A percentile compares a stretch with the other conserved stretches of the same genome.
Evolutionary conservation across 1,140 invertebrate species (phyloP).

Genomic region (Sitodiplosis mosellana): DNA sequence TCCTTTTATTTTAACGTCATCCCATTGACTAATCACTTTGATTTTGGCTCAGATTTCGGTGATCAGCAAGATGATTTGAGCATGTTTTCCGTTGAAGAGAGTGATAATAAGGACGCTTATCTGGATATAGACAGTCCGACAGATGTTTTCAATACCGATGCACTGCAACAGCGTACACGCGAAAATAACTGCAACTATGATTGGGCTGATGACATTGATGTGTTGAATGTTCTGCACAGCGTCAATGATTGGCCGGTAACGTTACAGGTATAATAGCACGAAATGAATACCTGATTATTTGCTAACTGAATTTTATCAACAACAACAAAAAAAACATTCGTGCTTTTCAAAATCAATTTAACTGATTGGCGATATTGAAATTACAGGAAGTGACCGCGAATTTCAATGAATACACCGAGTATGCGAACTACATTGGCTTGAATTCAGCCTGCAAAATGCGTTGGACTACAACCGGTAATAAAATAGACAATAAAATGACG

Average conservation of each 20-base stretch:
- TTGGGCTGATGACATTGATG: constrained; percentile 20
- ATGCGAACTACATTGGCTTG: constrained; percentile 3
- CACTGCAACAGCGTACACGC: not conserved
- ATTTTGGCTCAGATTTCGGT: constrained; percentile 3
- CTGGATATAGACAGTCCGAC: constrained; percentile 1
- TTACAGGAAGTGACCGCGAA: constrained; percentile 3
- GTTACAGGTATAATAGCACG: constrained; percentile 7
- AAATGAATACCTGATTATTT: no score
- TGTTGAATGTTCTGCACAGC: constrained; percentile 17
- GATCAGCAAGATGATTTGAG: constrained; percentile 3
- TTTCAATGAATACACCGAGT: constrained; percentile 1
- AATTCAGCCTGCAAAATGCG: constrained; percentile 3
- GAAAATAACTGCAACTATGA: constrained; percentile 5
- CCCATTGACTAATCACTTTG: no score
- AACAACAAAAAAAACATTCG: no score
- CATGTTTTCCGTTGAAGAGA: constrained; percentile 5
- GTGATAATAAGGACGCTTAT: constrained; percentile 12
- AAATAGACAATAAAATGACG: not conserved
- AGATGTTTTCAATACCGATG: constrained; percentile 4
- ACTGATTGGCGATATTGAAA: no score
- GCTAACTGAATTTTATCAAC: no score
- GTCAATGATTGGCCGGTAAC: constrained; percentile 9
- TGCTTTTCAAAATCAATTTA: no score
- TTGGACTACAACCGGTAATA: not conserved
- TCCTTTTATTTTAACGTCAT: no score